Evolutionary conservation across 2,888 invertebrate species (phyloP).

Genomic region (Helicoverpa assulta): DNA sequence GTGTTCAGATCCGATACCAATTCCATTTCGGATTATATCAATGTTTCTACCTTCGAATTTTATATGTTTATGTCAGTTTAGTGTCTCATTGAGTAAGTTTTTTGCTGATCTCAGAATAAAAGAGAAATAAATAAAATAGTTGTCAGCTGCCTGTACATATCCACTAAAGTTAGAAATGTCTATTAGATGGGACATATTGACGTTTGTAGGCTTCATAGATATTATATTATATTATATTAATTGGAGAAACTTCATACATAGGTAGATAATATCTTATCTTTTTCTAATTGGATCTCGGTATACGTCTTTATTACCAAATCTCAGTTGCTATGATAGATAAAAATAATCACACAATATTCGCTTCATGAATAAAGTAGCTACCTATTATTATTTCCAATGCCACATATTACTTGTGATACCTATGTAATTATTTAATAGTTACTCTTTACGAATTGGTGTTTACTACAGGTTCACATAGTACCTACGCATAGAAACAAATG

Average conservation of each 20-base stretch:
- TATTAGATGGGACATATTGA: constrained; percentile 22
- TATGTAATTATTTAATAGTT: no score
- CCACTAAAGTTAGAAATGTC: constrained; percentile 14
- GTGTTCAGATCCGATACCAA: constrained; percentile 13
- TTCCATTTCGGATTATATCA: constrained; percentile 28
- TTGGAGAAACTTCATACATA: no score
- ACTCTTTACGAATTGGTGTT: no score
- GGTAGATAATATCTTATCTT: no score
- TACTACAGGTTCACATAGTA: no score
- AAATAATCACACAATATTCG: no score
- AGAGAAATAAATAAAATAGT: constrained; percentile 29
- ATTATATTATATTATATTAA: constrained; percentile 1
- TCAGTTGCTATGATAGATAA: constrained; percentile 4
- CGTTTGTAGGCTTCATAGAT: constrained; percentile 2
- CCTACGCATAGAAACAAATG: no score
- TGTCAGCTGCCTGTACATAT: constrained; percentile 21
- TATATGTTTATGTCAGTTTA: constrained; percentile 19
- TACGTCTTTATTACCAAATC: background rate
- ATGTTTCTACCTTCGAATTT: constrained; percentile 3
- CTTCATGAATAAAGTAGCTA: no score
- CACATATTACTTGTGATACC: no score
- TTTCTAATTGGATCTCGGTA: no score
- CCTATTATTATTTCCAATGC: no score
- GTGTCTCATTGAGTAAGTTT: constrained; percentile 9
- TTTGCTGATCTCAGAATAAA: constrained; percentile 24